phyloP scores from a whole-genome alignment of 2,888 invertebrate species.

The Dascillus cervinus region DNA sequence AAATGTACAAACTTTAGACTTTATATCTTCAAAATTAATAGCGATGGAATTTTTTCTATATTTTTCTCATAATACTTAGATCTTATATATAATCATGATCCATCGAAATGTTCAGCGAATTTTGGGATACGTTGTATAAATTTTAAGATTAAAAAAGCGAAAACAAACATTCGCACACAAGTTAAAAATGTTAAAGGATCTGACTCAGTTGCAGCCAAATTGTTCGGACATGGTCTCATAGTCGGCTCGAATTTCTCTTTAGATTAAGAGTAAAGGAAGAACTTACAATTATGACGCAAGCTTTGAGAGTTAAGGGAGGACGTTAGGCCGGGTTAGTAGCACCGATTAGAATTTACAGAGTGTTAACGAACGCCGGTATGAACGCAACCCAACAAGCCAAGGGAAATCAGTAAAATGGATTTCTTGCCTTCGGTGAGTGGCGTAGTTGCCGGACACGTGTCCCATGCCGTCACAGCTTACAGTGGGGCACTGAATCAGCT shows the following conservation, averaged over 20 bases:
- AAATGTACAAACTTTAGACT: too few species aligned
- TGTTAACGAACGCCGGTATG: constrained; percentile 9
- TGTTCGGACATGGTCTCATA: constrained; percentile 30
- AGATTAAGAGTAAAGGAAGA: constrained; percentile 5
- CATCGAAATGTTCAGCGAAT: too few species aligned
- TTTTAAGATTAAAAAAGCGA: constrained; percentile 16
- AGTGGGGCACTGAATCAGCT: constrained; percentile 74
- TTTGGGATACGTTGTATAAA: too few species aligned
- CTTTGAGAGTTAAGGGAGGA: constrained; percentile 8
- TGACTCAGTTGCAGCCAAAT: constrained; percentile 32
- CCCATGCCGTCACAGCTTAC: constrained; percentile 78
- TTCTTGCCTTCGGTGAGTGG: constrained; percentile 83
- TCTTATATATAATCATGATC: too few species aligned
- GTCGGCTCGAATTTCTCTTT: constrained; percentile 11
- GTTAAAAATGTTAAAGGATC: constrained; percentile 26
- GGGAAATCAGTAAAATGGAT: too few species aligned
- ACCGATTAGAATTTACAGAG: not conserved
- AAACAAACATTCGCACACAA: constrained; percentile 7
- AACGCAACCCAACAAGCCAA: constrained; percentile 13
- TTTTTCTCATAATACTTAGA: too few species aligned
- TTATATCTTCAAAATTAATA: too few species aligned
- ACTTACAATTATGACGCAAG: constrained; percentile 13
- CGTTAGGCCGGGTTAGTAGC: constrained; percentile 7
- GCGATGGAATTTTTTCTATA: too few species aligned
- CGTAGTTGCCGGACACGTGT: constrained; percentile 83